Base-by-base conservation (phyloP, 92 coral and sea anemone species). In the Chrysogorgia sp. region DNA sequence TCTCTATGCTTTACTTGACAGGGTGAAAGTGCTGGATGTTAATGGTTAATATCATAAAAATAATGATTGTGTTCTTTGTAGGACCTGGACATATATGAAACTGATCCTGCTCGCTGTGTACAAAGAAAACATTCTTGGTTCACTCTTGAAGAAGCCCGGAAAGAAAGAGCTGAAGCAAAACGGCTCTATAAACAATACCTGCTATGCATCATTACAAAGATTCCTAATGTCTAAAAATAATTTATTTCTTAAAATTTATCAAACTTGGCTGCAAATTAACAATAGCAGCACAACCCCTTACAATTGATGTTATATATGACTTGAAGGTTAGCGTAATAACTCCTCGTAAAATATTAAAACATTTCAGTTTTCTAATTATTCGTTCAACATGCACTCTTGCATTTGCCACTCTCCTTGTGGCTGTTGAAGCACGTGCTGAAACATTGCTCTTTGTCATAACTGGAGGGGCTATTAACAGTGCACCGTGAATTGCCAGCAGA, bases 401-500 rank as follows among this genome's bases (percentile, higher is more conserved):
- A 14, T 21, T 64, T 64, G 71, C 71, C 50, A 64, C 50, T 20
- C 71, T 34, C 23, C 71, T 64, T 13, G 71, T 64, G 5, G 71
- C 71, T 34, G 71, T 64, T 21, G 71, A 64, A 26, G 71, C 71
- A 64, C 41, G 52, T 34, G 71, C 7, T 14, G 71, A 64, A 63
- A 63, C 41, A 63, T 63, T 30, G 6, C 37, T 63, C 20, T 32
- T 63, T 63, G 69, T 30, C 69, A 56, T 56, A 10, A 56, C 20
- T 37, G 89, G 89, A 50, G 88, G 92, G 53, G 87, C 87, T 75
- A 76, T 67, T 63, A 89, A 76, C 47, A 63, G 22, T 58, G 90
- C 81, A 23, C 78, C 58, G 40, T 88, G 89, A 15, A 85, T 58
- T 57, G 91, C 91, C 59, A 84, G 67, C 35, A 50, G 49, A 66